A percentile compares a stretch with the other conserved stretches of the same genome.
Conservation (phyloP, 2,797 vertebrate genomes). For the Echeneis naucrates region DNA sequence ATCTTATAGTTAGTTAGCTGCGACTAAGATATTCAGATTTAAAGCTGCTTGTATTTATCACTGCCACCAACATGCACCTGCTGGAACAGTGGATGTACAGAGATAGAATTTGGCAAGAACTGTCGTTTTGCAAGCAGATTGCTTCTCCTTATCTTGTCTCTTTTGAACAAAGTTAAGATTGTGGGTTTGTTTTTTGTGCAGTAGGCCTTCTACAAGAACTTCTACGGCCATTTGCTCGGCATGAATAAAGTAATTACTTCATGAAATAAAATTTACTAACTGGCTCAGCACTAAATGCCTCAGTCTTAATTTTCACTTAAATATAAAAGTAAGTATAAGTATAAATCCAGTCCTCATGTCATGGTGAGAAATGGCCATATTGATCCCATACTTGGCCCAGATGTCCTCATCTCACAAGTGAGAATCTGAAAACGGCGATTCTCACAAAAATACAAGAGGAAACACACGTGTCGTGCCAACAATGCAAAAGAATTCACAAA, state of each 20-base stretch:
- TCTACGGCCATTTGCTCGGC: conserved; percentile 10
- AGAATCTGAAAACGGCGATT: conserved; percentile 16
- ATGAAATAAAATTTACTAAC: conserved; percentile 1
- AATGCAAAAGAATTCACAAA: conserved; percentile 57
- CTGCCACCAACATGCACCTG: no score
- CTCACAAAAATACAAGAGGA: not conserved
- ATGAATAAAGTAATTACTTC: conserved; percentile 20
- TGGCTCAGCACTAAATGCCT: not conserved
- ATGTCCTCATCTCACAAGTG: conserved; percentile 32
- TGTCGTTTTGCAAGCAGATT: no score
- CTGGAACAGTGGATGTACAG: no score
- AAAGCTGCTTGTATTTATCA: no score
- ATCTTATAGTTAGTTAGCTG: no score
- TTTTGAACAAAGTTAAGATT: conserved; percentile 1
- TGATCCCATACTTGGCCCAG: not conserved
- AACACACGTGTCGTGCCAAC: conserved; percentile 37
- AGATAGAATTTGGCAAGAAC: no score
- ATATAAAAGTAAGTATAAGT: not conserved
- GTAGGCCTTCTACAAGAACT: conserved; percentile 10
- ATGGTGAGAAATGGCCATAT: not conserved
- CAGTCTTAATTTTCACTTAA: not conserved
- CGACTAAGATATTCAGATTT: no score
- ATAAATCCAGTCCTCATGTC: not conserved
- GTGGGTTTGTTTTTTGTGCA: conserved; percentile 7
- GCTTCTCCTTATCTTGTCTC: no score